Base-by-base conservation (phyloP, 2,797 vertebrate genomes). In the Lepidocolaptes lacrymiger region DNA sequence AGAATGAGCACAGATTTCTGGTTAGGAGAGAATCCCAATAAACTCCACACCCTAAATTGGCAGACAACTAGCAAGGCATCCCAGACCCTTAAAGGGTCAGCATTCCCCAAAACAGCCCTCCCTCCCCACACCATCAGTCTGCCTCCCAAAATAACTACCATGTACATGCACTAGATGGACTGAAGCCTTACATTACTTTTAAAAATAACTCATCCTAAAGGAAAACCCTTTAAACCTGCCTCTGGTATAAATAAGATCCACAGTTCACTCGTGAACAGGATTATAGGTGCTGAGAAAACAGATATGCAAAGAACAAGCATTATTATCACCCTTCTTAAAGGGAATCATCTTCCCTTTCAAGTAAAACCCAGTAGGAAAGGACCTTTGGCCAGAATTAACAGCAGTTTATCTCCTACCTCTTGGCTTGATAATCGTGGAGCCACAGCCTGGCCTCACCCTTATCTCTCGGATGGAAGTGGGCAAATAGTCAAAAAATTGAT, bases 371-470 rank as follows among this genome's bases (percentile, higher is more conserved):
- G 7, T 22, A 21, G 14, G 22, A 52, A 75, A 81, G 86, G 32
- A 24, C n/a, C 22, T 36, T 51, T 34, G 4, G 1, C 41, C 34
- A 54, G 52, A 59, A 51, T 30, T 59, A 37, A 11, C 0, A 67
- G 49, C 2, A 10, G 21, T 41, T 91, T 49, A 36, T 74, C 62
- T 91, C 64, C 83, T 97, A 97, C 95, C 96, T 96, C 83, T 67
- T 41, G 66, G 23, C 48, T 79, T 21, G 91, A 46, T 24, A 62
- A 46, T 88, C 85, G 82, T 3, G 76, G 52, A 77, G 91, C 55
- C 4, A 18, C 93, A 85, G 82, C 30, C 59, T 67, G 77, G 63
- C 36, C 88, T 93, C 87, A 26, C 39, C 56, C 80, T 90, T 85
- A 88, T 72, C 76, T 85, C 82, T 73, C 1, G 0, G 28, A 77